Base-by-base conservation (phyloP, 2,888 invertebrate genomes). In the Alitta virens region DNA sequence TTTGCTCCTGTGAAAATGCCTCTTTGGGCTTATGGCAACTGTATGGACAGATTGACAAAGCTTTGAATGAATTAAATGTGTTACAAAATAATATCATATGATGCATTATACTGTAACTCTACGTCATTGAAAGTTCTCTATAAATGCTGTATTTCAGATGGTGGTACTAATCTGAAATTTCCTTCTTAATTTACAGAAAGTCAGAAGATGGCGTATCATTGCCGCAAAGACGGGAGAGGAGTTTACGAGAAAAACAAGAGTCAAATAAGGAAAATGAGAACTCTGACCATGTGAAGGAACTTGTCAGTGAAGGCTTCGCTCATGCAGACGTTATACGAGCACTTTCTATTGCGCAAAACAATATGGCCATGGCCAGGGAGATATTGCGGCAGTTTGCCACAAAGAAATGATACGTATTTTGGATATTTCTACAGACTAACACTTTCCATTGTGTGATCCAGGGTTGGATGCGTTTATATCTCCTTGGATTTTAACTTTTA, bases 361-460 rank as follows among this genome's bases (percentile, higher is more conserved):
- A 96, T 82, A 86, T 95, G 60, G 92, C 92, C 80, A 95, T 96
- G 94, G 95, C 95, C 53, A 91, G 94, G 84, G 94, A 95, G 81
- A 94, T 94, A 78, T 84, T 94, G 71, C 91, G 92, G 80, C 92
- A 94, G 80, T 94, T 94, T 82, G 93, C 91, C 54, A 87, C 88
- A 54, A 88, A 89, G 71, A 60, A 60, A 7, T 60, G 56, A 60
- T 27, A 25, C n/a, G n/a, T n/a, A n/a, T n/a, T n/a, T n/a, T n/a
- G n/a, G n/a, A n/a, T n/a, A n/a, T n/a, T n/a, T n/a, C n/a, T n/a
- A n/a, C n/a, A n/a, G n/a, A n/a, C n/a, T n/a, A n/a, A n/a, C n/a
- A n/a, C n/a, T n/a, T n/a, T n/a, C n/a, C n/a, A n/a, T n/a, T n/a
- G n/a, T n/a, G n/a, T n/a, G n/a, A n/a, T n/a, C n/a, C n/a, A n/a